Percentiles rank a stretch among this genome's conserved stretches.
Evolutionary conservation across 2,113 vertebrate genomes (phyloP).

Genomic region (Spheniscus mendiculus): DNA sequence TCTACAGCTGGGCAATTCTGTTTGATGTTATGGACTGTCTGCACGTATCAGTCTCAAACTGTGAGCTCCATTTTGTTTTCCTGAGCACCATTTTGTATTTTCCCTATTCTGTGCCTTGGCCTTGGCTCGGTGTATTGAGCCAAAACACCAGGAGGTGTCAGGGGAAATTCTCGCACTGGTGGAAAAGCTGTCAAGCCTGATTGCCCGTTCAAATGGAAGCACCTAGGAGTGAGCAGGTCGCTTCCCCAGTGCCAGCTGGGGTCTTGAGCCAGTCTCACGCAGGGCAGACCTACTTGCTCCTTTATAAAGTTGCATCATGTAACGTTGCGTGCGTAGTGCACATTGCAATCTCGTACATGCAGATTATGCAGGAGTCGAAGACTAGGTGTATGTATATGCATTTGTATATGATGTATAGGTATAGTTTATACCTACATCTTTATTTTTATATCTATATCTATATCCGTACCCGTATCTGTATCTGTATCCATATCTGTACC

Average conservation of each 20-base stretch:
- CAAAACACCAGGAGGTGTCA: constrained; percentile 64
- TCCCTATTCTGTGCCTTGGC: constrained; percentile 25
- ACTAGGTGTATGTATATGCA: neutral
- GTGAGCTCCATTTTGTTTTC: constrained; percentile 42
- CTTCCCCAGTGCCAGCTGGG: neutral
- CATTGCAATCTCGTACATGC: rapidly evolving
- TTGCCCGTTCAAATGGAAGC: constrained; percentile 30
- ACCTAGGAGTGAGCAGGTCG: neutral
- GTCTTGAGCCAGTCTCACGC: rapidly evolving
- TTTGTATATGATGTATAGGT: neutral
- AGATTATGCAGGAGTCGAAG: neutral
- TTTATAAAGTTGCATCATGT: rapidly evolving
- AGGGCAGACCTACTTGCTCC: neutral
- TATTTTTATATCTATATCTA: neutral
- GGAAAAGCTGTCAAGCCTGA: constrained; percentile 39
- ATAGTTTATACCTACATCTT: neutral
- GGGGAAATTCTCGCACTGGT: neutral
- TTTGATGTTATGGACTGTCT: constrained; percentile 67
- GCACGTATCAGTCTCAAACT: constrained; percentile 40
- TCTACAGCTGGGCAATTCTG: constrained; percentile 27
- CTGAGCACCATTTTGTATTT: constrained; percentile 43
- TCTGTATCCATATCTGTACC: too few relatives aligned
- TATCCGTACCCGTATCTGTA: neutral
- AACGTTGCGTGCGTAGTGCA: rapidly evolving
- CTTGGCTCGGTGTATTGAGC: constrained; percentile 25